Evolutionary conservation across 1,140 invertebrate species (phyloP).

Genomic region (Luehdorfia chinensis): DNA sequence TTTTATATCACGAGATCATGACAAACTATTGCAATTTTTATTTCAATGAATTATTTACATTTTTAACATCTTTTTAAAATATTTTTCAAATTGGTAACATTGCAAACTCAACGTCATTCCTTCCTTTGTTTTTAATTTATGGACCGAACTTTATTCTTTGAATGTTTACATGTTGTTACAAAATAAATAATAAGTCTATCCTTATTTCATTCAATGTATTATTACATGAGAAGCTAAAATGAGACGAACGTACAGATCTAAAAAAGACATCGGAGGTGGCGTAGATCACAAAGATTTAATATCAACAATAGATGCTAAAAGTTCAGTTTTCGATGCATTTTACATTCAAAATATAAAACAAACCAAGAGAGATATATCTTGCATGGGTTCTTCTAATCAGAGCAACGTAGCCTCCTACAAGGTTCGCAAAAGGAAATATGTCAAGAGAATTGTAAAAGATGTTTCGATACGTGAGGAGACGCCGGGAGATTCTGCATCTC

Average conservation of each 20-base stretch:
- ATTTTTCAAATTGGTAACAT: no score
- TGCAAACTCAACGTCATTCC: no score
- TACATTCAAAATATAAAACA: constrained; percentile 69
- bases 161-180: no score
- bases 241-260: constrained; percentile 63
- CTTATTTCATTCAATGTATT: no score
- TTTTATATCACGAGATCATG: no score
- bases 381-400: constrained; percentile 37
- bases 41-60: no score
- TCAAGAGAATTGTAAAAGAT: constrained; percentile 47
- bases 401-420: constrained; percentile 39
- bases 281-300: constrained; percentile 51
- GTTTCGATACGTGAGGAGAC: constrained; percentile 27
- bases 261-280: constrained; percentile 50
- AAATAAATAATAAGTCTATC: no score
- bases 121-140: no score
- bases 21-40: no score
- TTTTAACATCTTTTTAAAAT: no score
- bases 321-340: constrained; percentile 60
- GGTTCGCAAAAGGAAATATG: constrained; percentile 61
- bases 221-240: constrained; percentile 39
- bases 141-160: no score
- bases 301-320: constrained; percentile 45
- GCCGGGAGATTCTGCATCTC: constrained; percentile 24
- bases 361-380: constrained; percentile 58